Evolutionary conservation across 2,113 vertebrate genomes (phyloP).

Genomic region (Geococcyx californianus): DNA sequence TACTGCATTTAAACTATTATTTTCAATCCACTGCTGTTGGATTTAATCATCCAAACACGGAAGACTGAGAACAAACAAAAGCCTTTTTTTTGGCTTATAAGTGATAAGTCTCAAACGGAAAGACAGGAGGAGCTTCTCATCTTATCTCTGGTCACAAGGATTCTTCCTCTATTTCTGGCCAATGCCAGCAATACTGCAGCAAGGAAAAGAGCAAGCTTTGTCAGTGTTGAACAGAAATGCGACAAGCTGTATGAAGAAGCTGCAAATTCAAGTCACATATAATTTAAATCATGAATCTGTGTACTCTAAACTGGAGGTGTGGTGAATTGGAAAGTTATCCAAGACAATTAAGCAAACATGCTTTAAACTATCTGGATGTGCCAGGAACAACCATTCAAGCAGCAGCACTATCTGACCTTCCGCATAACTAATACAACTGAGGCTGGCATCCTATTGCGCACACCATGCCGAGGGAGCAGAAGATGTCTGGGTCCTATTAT

Average conservation of each 20-base stretch:
- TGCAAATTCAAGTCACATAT: neutral
- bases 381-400: neutral
- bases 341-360: neutral
- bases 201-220: neutral
- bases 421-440: neutral
- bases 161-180: neutral
- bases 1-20: neutral
- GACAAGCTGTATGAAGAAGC: neutral
- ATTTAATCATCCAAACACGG: neutral
- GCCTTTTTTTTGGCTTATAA: neutral
- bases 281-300: neutral
- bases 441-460: neutral
- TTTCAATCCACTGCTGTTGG: neutral
- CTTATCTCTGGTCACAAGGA: neutral
- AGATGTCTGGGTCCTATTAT: neutral
- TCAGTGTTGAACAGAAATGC: neutral
- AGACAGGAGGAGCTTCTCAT: neutral
- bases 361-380: neutral
- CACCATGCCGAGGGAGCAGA: neutral
- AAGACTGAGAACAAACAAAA: neutral
- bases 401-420: neutral
- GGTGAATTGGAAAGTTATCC: fast-evolving
- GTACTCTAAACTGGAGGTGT: neutral
- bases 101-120: neutral
- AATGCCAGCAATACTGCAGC: neutral